These are phyloP conservation scores for Peromyscus nudipes DNA, from an alignment of 2,797 vertebrate species.

Conservation along the genomic window DNA sequence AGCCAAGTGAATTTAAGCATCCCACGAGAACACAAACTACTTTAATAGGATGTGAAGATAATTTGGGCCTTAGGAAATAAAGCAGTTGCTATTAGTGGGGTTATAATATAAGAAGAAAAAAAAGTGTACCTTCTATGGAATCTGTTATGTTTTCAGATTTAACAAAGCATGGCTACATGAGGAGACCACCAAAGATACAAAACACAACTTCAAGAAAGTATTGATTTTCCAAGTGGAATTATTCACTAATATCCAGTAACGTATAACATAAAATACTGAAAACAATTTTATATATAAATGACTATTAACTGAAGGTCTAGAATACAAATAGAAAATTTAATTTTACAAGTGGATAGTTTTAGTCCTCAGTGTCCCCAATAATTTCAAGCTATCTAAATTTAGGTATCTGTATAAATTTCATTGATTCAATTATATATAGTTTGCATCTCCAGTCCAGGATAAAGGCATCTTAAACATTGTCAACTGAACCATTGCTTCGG, in stretches of 20 bases:
- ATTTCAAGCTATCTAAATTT: background rate
- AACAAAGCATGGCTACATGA: background rate
- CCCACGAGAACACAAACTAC: background rate
- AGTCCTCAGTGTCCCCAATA: background rate
- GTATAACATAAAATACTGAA: background rate
- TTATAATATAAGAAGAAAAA: background rate
- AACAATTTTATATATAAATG: background rate
- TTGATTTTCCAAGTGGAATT: background rate
- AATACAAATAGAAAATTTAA: background rate
- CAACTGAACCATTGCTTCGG: background rate
- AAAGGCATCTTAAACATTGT: background rate
- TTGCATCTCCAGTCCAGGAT: background rate
- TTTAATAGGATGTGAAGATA: background rate
- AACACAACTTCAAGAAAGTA: background rate
- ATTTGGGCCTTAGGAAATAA: background rate
- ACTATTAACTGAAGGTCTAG: background rate
- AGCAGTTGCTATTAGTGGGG: background rate
- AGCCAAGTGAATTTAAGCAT: background rate
- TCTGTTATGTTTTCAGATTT: background rate
- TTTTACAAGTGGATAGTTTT: background rate
- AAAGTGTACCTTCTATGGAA: background rate
- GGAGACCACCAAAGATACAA: background rate
- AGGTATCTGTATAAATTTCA: background rate
- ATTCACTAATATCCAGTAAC: background rate
- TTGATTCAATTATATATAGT: background rate